Conservation (phyloP, 2,888 invertebrate genomes). For the Drosophila setosimentum region DNA sequence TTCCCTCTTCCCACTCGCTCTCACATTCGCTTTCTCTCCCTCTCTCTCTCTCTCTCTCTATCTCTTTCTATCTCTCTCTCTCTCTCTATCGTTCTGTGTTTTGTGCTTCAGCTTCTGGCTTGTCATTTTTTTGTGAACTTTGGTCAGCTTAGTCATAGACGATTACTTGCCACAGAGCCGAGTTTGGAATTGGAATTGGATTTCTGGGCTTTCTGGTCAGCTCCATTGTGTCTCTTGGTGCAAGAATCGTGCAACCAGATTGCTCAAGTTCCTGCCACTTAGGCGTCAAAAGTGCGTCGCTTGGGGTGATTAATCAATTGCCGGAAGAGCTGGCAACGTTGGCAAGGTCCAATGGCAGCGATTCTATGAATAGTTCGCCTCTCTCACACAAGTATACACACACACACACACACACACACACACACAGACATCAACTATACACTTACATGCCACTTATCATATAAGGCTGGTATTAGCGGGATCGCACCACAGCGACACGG, state of each 20-base stretch:
- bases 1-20: background rate
- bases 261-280: constrained; percentile 60
- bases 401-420: constrained; percentile 1
- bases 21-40: constrained; percentile 12
- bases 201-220: constrained; percentile 10
- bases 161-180: constrained; percentile 28
- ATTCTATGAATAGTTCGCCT: constrained; percentile 70
- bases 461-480: constrained; percentile 64
- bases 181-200: constrained; percentile 8
- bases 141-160: constrained; percentile 26
- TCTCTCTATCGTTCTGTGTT: constrained; percentile 29
- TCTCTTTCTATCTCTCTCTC: constrained; percentile 21
- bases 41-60: background rate
- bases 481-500: constrained; percentile 29
- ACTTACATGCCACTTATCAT: constrained; percentile 65
- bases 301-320: constrained; percentile 72
- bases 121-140: constrained; percentile 30
- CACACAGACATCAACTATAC: background rate
- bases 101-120: constrained; percentile 39
- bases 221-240: constrained; percentile 5
- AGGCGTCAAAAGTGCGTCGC: constrained; percentile 66
- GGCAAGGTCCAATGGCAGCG: constrained; percentile 77
- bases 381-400: constrained; percentile 9
- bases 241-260: constrained; percentile 39
- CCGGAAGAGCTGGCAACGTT: constrained; percentile 71